phyloP scores from a whole-genome alignment of 92 coral and sea anemone genomes.

The Epizoanthus rinbou region DNA sequence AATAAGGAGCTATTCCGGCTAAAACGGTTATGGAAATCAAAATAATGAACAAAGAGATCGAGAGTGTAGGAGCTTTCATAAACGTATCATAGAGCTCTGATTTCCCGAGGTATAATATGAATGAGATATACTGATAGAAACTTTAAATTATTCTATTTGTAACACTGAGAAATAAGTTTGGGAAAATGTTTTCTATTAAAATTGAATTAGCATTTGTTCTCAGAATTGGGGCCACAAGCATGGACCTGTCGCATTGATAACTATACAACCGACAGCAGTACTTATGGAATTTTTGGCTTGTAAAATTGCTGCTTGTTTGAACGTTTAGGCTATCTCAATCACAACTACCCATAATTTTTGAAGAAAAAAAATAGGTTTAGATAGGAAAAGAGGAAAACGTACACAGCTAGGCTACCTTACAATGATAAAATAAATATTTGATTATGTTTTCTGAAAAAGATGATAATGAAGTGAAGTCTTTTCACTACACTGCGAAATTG shows the following conservation, averaged over 20 bases:
- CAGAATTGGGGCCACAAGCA: neutral
- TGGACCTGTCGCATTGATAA: neutral
- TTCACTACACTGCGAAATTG: conserved; percentile 10
- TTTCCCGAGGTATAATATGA: too few species aligned
- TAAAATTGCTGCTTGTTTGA: conserved; percentile 6
- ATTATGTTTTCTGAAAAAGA: neutral
- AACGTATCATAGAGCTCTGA: too few species aligned
- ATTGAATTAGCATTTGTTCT: neutral
- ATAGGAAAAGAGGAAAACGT: neutral
- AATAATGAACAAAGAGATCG: neutral
- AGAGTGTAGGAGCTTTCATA: too few species aligned
- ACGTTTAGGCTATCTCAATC: conserved; percentile 3
- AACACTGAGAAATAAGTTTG: too few species aligned
- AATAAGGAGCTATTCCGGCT: too few species aligned
- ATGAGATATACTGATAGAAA: too few species aligned
- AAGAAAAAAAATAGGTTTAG: neutral
- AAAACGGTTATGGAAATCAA: too few species aligned
- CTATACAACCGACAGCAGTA: neutral
- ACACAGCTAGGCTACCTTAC: conserved; percentile 35
- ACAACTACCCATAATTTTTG: conserved; percentile 39
- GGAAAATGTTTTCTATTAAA: neutral
- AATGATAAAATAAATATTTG: conserved; percentile 3
- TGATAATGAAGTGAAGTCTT: neutral
- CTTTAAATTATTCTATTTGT: too few species aligned
- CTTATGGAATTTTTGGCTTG: neutral